phyloP scores from a whole-genome alignment of 2,888 invertebrate species.

The Caenorhabditis doughertyi region DNA sequence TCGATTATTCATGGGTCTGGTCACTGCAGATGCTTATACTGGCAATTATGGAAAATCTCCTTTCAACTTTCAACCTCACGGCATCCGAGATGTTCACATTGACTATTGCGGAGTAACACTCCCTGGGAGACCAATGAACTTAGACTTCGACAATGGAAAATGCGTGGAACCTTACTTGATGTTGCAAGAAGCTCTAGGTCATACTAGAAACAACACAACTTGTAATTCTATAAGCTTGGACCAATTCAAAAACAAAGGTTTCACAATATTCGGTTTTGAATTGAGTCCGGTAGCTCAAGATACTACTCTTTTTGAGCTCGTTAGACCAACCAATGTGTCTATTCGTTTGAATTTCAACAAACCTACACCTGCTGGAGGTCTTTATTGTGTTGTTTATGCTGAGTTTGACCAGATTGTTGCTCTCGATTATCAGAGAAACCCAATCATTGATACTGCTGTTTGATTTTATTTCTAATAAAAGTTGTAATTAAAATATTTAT shows the following conservation, averaged over 20 bases:
- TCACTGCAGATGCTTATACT: background rate
- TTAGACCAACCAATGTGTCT: too few relatives aligned
- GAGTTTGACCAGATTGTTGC: too few relatives aligned
- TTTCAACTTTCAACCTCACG: slow-evolving; percentile 18
- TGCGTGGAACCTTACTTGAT: slow-evolving; percentile 11
- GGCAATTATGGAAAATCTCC: slow-evolving; percentile 10
- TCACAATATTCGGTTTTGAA: background rate
- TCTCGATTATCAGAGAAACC: slow-evolving; percentile 13
- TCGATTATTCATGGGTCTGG: slow-evolving; percentile 25
- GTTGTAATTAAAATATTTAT: slow-evolving; percentile 4
- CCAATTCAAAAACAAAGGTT: slow-evolving; percentile 19
- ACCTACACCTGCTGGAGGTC: too few relatives aligned
- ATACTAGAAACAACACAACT: slow-evolving; percentile 2
- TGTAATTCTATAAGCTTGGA: slow-evolving; percentile 22
- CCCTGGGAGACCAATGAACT: slow-evolving; percentile 19
- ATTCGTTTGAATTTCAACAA: too few relatives aligned
- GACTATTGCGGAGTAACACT: slow-evolving; percentile 27
- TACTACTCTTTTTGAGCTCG: too few relatives aligned
- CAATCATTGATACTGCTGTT: slow-evolving; percentile 3
- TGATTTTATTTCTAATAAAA: too few relatives aligned
- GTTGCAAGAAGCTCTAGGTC: slow-evolving; percentile 26
- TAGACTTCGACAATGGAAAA: slow-evolving; percentile 9
- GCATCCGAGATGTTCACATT: slow-evolving; percentile 11
- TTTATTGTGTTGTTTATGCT: too few relatives aligned
- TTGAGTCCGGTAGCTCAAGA: too few relatives aligned